Evolutionary conservation across 2,888 invertebrate genomes (phyloP), one percentile per base, ranked within the genome.

Genomic region (Cephus pygmeus): DNA sequence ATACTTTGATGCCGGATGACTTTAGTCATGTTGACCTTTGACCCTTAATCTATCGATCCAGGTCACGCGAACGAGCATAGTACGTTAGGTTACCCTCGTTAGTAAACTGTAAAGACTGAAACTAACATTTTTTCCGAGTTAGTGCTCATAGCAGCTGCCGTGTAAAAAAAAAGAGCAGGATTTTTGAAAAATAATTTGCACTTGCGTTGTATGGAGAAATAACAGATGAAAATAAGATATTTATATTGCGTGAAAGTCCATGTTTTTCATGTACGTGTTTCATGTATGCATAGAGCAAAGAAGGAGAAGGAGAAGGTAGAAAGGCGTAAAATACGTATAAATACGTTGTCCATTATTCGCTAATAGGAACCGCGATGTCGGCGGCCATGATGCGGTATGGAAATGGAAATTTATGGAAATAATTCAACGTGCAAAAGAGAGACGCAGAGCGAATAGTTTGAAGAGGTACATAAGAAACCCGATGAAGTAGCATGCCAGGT

Each of bases 401-500:
- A 86, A 81, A 88, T 89, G 88, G 85, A 87, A 89, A 89, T 88
- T 81, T 87, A 88, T 86, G 89, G 86, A 88, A 88, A 88, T 89
- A 81, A 56, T 56, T 56, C 56, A 56, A 56, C 23, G 56, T 15
- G 56, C 23, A 23, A 23, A 56, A 23, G 56, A 23, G 23, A 56
- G 56, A 56, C 56, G 23, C 1, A 23, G 56, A 9, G 23, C 6
- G 56, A 56, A 56, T 56, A 56, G 56, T 56, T 56, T 9, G 56
- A 56, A 2, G 56, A 56, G 23, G 9, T 6, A 56, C 9, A 56
- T 56, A 56, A 56, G 23, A 56, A 56, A 56, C 56, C 23, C 56
- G 2, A 56, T 56, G 56, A 56, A 56, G 56, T 56, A 56, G 56
- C 56, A 56, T 56, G 56, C 56, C 23, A 23, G 56, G 23, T 56